phyloP scores from a whole-genome alignment of 1,140 invertebrate species.

The Macrobrachium nipponense region DNA sequence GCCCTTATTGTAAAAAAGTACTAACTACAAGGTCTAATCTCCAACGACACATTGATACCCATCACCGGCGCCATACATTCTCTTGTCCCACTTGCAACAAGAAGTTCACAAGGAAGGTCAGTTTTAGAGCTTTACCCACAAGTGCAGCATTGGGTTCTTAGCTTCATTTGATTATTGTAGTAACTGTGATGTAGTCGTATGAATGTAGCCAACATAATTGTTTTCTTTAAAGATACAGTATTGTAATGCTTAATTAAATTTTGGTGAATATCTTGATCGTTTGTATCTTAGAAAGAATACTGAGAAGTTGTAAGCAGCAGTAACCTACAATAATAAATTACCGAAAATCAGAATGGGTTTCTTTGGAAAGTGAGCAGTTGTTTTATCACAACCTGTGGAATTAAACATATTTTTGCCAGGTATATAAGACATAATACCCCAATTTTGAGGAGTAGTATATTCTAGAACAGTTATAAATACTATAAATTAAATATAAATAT shows the following conservation, averaged over 20 bases:
- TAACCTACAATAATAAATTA: too few relatives aligned
- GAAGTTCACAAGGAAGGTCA: constrained; percentile 47
- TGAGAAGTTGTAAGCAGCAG: too few relatives aligned
- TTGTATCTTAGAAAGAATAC: too few relatives aligned
- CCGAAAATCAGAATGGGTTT: too few relatives aligned
- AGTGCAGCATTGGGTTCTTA: background rate
- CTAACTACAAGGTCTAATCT: constrained; percentile 49
- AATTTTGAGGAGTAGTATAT: too few relatives aligned
- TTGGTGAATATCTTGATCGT: background rate
- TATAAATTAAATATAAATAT: too few relatives aligned
- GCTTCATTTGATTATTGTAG: background rate
- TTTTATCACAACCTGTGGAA: too few relatives aligned
- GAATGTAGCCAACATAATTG: background rate
- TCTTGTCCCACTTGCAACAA: constrained; percentile 39
- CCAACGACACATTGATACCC: constrained; percentile 39
- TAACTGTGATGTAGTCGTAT: too few relatives aligned
- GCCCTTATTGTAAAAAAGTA: constrained; percentile 40
- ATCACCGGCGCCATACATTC: constrained; percentile 44
- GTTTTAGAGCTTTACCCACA: background rate
- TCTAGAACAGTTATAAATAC: too few relatives aligned
- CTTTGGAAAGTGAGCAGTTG: too few relatives aligned
- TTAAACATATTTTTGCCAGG: too few relatives aligned
- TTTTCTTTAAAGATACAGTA: background rate
- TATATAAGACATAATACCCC: too few relatives aligned
- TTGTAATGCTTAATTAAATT: background rate